Percentiles rank a stretch among this genome's conserved stretches.
Evolutionary conservation across 2,113 vertebrate genomes (phyloP).

Genomic region (Malurus alboscapulatus): DNA sequence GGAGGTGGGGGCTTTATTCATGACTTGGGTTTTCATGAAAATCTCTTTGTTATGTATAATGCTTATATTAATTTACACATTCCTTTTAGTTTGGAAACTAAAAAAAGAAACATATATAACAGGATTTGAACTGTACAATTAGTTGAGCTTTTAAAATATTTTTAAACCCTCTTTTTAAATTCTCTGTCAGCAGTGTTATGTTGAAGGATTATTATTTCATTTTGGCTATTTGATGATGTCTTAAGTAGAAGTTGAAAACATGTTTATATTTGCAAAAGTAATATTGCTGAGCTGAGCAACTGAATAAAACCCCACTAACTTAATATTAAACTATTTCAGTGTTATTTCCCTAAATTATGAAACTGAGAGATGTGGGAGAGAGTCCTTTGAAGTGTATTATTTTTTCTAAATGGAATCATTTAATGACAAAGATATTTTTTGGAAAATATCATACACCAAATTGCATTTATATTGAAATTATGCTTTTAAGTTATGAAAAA

Average conservation of each 20-base stretch:
- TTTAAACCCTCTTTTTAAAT: neutral
- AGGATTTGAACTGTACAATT: neutral
- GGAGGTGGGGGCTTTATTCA: neutral
- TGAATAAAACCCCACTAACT: no score
- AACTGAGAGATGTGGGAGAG: no score
- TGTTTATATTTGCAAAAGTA: no score
- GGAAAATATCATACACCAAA: neutral
- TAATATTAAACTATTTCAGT: no score
- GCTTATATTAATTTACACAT: neutral
- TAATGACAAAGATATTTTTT: no score
- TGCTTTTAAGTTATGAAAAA: neutral
- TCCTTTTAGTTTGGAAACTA: neutral
- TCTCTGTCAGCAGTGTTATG: neutral
- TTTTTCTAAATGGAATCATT: no score
- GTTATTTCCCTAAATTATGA: no score
- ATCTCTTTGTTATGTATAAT: neutral
- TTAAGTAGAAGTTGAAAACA: neutral
- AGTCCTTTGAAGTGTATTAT: no score
- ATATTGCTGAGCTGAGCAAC: no score
- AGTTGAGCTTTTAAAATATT: neutral
- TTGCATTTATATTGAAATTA: neutral
- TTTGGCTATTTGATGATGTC: neutral
- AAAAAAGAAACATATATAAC: neutral
- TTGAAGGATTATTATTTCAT: neutral
- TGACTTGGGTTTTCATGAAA: neutral